Conservation (phyloP, 2,888 invertebrate species). For the Agrotis exclamationis region DNA sequence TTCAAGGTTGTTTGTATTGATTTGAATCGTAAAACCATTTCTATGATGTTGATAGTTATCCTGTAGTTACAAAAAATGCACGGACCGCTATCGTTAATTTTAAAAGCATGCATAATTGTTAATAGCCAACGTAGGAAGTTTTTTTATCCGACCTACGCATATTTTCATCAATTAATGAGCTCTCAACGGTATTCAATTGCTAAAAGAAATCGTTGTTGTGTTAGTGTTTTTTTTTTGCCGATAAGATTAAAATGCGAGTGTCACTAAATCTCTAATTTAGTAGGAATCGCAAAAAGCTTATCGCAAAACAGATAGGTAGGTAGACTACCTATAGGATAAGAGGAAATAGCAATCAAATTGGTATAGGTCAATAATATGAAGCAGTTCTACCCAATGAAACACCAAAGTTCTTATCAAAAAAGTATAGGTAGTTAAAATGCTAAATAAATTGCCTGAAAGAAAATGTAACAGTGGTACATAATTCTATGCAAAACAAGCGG, state of each 20-base stretch:
- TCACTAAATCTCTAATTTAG: not conserved
- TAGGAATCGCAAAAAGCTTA: not conserved
- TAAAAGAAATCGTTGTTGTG: conserved; percentile 11
- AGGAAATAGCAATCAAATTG: not conserved
- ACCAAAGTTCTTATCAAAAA: not conserved
- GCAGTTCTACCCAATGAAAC: not conserved
- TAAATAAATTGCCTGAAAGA: conserved; percentile 30
- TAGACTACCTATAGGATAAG: not conserved
- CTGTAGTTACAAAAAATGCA: conserved; percentile 25
- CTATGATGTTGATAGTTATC: conserved; percentile 26
- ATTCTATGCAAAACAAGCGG: conserved; percentile 78
- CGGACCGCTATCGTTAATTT: conserved; percentile 41
- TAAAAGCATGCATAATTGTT: conserved; percentile 45
- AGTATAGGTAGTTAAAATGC: not conserved
- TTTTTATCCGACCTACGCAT: conserved; percentile 4
- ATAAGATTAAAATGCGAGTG: conserved; percentile 2
- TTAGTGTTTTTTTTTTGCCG: conserved; percentile 18
- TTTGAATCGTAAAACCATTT: conserved; percentile 35
- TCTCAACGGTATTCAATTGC: conserved; percentile 33
- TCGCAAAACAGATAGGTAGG: not conserved
- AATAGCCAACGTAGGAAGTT: conserved; percentile 38
- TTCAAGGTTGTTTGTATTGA: conserved; percentile 49
- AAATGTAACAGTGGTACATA: conserved; percentile 58
- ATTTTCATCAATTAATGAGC: conserved; percentile 14
- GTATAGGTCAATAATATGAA: conserved; percentile 10